Percentiles rank a stretch among this genome's conserved stretches.
These are phyloP conservation scores for Drosophila baimaii DNA, from an alignment of 1,140 invertebrate genomes.

Conservation along the genomic window DNA sequence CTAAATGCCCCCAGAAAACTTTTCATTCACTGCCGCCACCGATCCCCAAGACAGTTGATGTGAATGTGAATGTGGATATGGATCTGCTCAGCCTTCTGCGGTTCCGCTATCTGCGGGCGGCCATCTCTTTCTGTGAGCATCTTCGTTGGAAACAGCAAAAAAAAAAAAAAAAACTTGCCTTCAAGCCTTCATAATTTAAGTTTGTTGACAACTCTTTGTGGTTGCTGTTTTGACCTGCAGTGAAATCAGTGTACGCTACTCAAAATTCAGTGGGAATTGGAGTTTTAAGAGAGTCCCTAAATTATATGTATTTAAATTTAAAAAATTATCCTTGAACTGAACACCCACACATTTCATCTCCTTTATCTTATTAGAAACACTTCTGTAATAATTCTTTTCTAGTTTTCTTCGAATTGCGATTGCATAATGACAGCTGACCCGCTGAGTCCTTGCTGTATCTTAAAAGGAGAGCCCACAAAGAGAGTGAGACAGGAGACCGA, in stretches of 20 bases:
- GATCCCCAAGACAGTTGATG: slow-evolving; percentile 17
- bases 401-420: slow-evolving; percentile 23
- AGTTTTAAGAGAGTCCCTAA: neutral
- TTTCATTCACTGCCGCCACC: slow-evolving; percentile 57
- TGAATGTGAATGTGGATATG: slow-evolving; percentile 27
- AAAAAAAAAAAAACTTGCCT: slow-evolving; percentile 62
- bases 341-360: neutral
- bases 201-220: slow-evolving; percentile 71
- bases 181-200: slow-evolving; percentile 76
- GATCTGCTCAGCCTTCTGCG: slow-evolving; percentile 42
- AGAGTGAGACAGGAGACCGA: neutral
- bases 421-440: slow-evolving; percentile 19
- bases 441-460: slow-evolving; percentile 24
- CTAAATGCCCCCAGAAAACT: slow-evolving; percentile 62
- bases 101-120: slow-evolving; percentile 54
- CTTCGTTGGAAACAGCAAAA: slow-evolving; percentile 61
- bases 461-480: neutral
- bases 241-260: slow-evolving; percentile 37
- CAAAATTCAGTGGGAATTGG: slow-evolving; percentile 4
- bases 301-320: neutral
- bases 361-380: slow-evolving; percentile 4
- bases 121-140: slow-evolving; percentile 66
- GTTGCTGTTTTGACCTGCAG: slow-evolving; percentile 47
- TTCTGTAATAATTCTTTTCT: slow-evolving; percentile 14
- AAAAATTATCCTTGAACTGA: neutral